phyloP scores from a whole-genome alignment of 2,797 vertebrate genomes.

The Podarcis siculus region DNA sequence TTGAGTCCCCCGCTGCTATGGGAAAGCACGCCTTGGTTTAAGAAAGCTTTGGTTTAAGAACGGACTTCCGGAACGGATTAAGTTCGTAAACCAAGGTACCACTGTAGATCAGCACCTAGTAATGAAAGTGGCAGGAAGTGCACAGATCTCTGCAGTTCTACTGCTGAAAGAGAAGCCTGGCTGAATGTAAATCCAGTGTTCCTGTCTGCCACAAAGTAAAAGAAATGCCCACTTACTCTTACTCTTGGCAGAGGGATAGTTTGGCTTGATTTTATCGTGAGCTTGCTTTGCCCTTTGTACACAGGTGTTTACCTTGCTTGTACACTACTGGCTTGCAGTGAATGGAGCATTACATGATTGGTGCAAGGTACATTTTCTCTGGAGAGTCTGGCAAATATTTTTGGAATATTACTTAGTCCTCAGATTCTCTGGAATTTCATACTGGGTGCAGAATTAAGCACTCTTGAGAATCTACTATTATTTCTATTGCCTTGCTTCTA shows the following conservation, averaged over 20 bases:
- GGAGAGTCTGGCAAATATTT: neutral
- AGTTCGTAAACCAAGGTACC: no score
- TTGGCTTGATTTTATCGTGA: neutral
- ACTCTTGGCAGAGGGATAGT: neutral
- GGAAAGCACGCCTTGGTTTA: no score
- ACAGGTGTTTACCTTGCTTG: conserved; percentile 3
- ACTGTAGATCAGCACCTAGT: no score
- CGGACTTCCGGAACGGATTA: no score
- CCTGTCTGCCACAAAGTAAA: neutral
- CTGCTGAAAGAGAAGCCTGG: neutral
- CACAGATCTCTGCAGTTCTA: neutral
- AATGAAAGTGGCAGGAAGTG: neutral
- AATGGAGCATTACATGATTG: neutral
- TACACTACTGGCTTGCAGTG: neutral
- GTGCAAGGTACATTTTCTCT: neutral
- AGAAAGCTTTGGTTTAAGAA: no score
- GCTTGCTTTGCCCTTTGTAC: conserved; percentile 15
- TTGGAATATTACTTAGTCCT: neutral
- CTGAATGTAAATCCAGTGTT: neutral
- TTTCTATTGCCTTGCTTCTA: neutral
- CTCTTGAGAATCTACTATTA: neutral
- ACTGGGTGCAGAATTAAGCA: neutral
- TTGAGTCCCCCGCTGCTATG: no score
- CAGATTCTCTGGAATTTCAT: neutral
- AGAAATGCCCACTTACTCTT: neutral